Evolutionary conservation across 1,140 invertebrate genomes (phyloP).

Genomic region (Helicorthomorpha holstii): DNA sequence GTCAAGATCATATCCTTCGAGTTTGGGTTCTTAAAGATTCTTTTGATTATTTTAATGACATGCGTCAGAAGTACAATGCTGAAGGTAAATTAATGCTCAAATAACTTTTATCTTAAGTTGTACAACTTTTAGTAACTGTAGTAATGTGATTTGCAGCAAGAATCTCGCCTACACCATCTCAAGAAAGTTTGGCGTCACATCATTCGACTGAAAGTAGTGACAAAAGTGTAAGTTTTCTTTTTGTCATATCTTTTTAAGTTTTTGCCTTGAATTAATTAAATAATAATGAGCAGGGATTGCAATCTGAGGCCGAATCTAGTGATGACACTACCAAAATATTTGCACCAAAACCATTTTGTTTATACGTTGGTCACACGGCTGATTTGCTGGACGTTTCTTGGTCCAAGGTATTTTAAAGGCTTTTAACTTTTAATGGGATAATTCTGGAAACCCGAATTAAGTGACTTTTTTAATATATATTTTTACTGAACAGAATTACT

Average conservation of each 20-base stretch:
- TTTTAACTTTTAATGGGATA: too few species aligned
- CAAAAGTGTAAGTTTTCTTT: constrained; percentile 5
- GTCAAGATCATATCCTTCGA: constrained; percentile 79
- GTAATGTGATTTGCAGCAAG: constrained; percentile 14
- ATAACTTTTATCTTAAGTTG: not conserved
- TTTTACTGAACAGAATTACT: constrained; percentile 57
- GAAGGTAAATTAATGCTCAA: constrained; percentile 30
- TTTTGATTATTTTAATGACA: constrained; percentile 78
- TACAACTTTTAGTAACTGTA: not conserved
- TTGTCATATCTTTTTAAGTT: not conserved
- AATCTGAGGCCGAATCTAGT: constrained; percentile 4
- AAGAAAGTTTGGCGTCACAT: constrained; percentile 66
- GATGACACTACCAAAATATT: constrained; percentile 2
- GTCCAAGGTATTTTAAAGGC: constrained; percentile 78
- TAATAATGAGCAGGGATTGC: not conserved
- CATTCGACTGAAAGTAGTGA: constrained; percentile 40
- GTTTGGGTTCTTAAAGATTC: constrained; percentile 87
- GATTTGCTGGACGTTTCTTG: constrained; percentile 92
- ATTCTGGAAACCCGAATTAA: too few species aligned
- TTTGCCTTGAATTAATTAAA: not conserved
- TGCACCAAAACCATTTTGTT: constrained; percentile 71
- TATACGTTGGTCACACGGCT: constrained; percentile 85
- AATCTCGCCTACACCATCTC: constrained; percentile 60
- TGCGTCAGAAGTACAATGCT: constrained; percentile 80
- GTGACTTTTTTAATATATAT: constrained; percentile 9